These are phyloP conservation scores for Platycheirus albimanus DNA, from an alignment of 2,888 invertebrate genomes.

Conservation along the genomic window DNA sequence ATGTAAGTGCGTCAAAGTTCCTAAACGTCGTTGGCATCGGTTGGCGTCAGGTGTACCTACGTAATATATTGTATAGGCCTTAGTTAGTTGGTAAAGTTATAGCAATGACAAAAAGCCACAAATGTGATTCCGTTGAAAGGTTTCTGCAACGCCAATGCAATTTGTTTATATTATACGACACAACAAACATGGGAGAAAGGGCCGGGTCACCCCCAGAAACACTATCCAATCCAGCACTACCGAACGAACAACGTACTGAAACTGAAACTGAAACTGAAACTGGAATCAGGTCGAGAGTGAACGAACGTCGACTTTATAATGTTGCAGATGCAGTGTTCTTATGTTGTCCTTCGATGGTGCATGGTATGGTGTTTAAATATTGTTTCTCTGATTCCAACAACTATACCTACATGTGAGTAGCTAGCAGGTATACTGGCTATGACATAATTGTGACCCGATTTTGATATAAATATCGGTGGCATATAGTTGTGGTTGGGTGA, in stretches of 20 bases:
- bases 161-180: conserved; percentile 24
- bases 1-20: conserved; percentile 57
- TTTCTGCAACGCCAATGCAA: conserved; percentile 50
- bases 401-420: not conserved
- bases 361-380: conserved; percentile 16
- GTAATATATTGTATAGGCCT: conserved; percentile 6
- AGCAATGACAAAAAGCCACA: conserved; percentile 33
- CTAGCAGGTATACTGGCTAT: not conserved
- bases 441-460: conserved; percentile 43
- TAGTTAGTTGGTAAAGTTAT: not conserved
- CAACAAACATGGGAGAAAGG: conserved; percentile 8
- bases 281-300: conserved; percentile 32
- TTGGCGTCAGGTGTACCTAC: no score
- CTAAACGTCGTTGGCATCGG: no score
- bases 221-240: no score
- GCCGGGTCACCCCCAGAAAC: no score
- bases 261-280: no score
- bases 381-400: conserved; percentile 18
- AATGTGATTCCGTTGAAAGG: conserved; percentile 59
- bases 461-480: not conserved
- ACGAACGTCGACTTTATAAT: not conserved
- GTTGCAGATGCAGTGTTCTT: conserved; percentile 26
- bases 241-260: no score
- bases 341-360: conserved; percentile 22
- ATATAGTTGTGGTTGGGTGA: no score